A percentile compares a stretch with the other conserved stretches of the same genome.
Evolutionary conservation across 2,888 invertebrate genomes (phyloP).

Genomic region (Empis stercorea): DNA sequence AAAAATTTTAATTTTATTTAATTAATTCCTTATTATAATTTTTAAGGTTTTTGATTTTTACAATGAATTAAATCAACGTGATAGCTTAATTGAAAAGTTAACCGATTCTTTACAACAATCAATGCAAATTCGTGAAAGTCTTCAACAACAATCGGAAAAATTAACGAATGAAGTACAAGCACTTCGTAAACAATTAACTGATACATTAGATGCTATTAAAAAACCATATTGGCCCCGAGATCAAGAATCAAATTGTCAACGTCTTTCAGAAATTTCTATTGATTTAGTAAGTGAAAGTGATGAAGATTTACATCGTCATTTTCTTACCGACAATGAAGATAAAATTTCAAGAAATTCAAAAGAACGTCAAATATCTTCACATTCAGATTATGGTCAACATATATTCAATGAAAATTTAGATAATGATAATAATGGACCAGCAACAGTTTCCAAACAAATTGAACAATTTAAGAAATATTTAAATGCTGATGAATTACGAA

Average conservation of each 20-base stretch:
- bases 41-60: constrained; percentile 67
- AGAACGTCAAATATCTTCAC: constrained; percentile 30
- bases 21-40: constrained; percentile 28
- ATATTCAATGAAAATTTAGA: constrained; percentile 13
- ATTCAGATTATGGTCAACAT: constrained; percentile 17
- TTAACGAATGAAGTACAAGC: constrained; percentile 46
- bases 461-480: constrained; percentile 33
- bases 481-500: constrained; percentile 30
- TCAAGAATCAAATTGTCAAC: constrained; percentile 29
- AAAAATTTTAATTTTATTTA: no score
- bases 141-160: constrained; percentile 47
- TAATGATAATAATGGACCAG: constrained; percentile 13
- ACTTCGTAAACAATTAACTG: constrained; percentile 38
- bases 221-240: constrained; percentile 24
- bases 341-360: constrained; percentile 24
- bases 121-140: constrained; percentile 44
- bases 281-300: constrained; percentile 35
- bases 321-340: constrained; percentile 29
- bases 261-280: constrained; percentile 35
- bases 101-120: constrained; percentile 57
- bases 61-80: constrained; percentile 52
- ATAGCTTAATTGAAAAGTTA: constrained; percentile 57
- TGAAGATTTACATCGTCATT: constrained; percentile 30
- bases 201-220: constrained; percentile 34
- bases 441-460: constrained; percentile 31